Base-by-base conservation (phyloP, 2,797 vertebrate species). In the Anguilla megastoma region DNA sequence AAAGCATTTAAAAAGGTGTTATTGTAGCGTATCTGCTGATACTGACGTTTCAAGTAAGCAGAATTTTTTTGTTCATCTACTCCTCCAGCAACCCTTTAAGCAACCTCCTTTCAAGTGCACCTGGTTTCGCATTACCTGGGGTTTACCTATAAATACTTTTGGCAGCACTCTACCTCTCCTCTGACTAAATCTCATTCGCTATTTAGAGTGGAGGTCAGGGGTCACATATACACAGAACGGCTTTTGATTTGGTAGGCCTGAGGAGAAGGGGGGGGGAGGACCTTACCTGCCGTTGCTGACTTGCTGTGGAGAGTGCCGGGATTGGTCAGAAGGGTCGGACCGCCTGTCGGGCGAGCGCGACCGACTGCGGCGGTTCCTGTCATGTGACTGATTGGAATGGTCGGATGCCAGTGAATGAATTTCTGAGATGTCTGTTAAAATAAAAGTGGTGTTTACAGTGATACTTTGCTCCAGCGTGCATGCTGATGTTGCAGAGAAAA, bases 391-490 rank as follows among this genome's bases (percentile, higher is more conserved):
- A 94, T 97, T 98, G 91, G 98, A 99, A 97, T 99, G 98, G 95
- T 99, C 98, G 84, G 99, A 99, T 92, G 97, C 97, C 96, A 99
- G 94, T 89, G 98, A 99, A 96, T 99, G 99, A 95, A 99, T 99
- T 96, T 99, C 99, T 96, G 98, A 99, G 97, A 99, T 98, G 95
- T 99, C 98, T 99, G 96, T 95, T 79, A 88, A 88, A 95, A 95
- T 90, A 95, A 95, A 93, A 95, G 89, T 50, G 48, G 74, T 3
- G 83, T 85, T 89, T 86, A 89, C 87, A 85, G 87, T 48, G 86
- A 71, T 41, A 82, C 50, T 89, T 36, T 1, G n/a, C 24, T 71
- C 63, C 85, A 52, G 48, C 27, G 45, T 24, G 24, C 63, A 74
- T 30, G 45, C n/a, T 50, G 85, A 86, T 45, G 24, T 60, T 27